phyloP scores from a whole-genome alignment of 2,113 vertebrate species.

The Gopherus flavomarginatus region DNA sequence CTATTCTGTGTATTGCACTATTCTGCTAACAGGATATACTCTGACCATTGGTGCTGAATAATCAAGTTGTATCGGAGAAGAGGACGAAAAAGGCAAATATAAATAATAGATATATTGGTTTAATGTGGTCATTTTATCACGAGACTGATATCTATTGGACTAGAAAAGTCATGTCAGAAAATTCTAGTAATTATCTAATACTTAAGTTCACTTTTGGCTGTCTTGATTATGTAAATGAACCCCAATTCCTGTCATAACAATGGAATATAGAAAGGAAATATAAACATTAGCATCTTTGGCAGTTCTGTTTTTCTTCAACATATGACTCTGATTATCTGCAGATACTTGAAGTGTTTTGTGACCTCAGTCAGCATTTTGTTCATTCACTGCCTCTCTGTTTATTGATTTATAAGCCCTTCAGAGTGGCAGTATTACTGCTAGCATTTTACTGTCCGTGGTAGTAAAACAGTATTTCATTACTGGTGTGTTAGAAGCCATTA shows the following conservation, averaged over 20 bases:
- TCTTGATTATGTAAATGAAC: background rate
- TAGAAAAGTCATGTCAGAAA: background rate
- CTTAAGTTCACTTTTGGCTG: background rate
- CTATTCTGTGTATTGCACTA: background rate
- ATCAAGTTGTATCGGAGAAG: background rate
- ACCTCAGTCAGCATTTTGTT: slow-evolving; percentile 72
- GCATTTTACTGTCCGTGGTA: slow-evolving; percentile 70
- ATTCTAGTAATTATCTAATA: background rate
- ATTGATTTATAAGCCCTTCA: slow-evolving; percentile 76
- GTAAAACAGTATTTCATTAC: slow-evolving; percentile 71
- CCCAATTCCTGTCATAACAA: background rate
- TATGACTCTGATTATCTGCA: slow-evolving; percentile 63
- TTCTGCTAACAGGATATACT: background rate
- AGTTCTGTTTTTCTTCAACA: slow-evolving; percentile 31
- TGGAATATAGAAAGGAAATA: background rate
- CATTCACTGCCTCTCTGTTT: slow-evolving; percentile 62
- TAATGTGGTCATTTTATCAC: background rate
- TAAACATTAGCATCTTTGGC: slow-evolving; percentile 11
- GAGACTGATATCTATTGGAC: background rate
- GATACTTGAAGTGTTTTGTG: slow-evolving; percentile 62
- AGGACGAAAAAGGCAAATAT: background rate
- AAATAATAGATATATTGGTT: background rate
- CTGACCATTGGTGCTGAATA: background rate
- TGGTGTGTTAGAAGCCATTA: slow-evolving; percentile 67
- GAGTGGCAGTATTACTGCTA: slow-evolving; percentile 62